phyloP scores from a whole-genome alignment of 2,113 vertebrate genomes.

The Eurypyga helias region DNA sequence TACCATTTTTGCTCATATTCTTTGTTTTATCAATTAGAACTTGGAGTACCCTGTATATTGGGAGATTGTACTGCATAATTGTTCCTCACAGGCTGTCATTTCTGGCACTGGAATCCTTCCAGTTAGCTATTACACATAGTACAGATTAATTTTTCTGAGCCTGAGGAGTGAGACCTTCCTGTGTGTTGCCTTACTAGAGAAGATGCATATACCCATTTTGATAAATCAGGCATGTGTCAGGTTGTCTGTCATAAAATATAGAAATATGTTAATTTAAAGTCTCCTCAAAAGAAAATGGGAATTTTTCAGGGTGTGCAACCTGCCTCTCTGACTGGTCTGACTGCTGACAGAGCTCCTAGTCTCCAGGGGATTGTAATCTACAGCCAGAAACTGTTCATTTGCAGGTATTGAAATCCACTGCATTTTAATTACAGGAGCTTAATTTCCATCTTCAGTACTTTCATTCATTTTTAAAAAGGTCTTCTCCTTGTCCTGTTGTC shows the following conservation, averaged over 20 bases:
- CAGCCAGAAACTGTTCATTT: background rate
- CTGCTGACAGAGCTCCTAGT: background rate
- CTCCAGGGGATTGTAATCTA: background rate
- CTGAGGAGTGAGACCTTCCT: background rate
- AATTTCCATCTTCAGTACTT: background rate
- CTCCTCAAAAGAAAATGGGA: background rate
- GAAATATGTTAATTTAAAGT: background rate
- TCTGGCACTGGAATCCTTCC: background rate
- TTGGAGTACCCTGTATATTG: background rate
- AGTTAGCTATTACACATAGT: background rate
- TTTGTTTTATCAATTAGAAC: background rate
- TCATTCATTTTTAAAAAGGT: background rate
- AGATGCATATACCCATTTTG: background rate
- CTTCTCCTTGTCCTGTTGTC: background rate
- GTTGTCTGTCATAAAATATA: background rate
- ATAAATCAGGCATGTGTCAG: background rate
- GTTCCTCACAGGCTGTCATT: background rate
- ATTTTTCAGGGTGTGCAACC: background rate
- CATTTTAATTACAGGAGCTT: background rate
- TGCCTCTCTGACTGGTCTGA: background rate
- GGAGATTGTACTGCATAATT: background rate
- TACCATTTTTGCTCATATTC: background rate
- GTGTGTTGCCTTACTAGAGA: background rate
- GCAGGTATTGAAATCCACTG: background rate
- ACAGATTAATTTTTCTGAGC: background rate